These are phyloP conservation scores for Cygnus buccinator DNA, from an alignment of 2,113 vertebrate species.

Conservation along the genomic window DNA sequence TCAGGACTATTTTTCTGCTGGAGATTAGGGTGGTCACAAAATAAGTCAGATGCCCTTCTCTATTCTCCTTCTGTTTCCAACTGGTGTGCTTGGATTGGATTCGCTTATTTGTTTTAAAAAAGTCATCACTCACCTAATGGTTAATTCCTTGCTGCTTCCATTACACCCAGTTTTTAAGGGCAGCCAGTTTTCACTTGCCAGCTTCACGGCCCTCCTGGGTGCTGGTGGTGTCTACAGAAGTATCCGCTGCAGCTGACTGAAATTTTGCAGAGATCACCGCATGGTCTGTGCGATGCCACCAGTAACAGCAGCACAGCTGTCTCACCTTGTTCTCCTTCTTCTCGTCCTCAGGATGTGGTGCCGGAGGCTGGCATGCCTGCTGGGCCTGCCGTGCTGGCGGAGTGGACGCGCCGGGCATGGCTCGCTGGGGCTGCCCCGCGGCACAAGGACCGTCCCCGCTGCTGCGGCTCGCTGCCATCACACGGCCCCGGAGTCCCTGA, in stretches of 20 bases:
- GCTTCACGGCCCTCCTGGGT: not conserved
- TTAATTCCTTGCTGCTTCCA: not conserved
- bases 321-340: not conserved
- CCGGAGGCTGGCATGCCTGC: slow-evolving; percentile 35
- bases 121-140: rapidly evolving
- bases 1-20: not conserved
- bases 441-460: not conserved
- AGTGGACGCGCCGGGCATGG: not conserved
- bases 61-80: not conserved
- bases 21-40: not conserved
- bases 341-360: slow-evolving; percentile 71
- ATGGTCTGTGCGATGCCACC: rapidly evolving
- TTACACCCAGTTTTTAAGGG: not conserved
- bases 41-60: not conserved
- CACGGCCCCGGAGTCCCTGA: not conserved
- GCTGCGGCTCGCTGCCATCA: not conserved
- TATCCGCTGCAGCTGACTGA: not conserved
- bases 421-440: not conserved
- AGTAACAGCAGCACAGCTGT: rapidly evolving
- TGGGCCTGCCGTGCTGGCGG: not conserved
- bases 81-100: not conserved
- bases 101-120: not conserved
- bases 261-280: rapidly evolving
- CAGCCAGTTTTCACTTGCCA: not conserved
- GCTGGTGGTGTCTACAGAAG: not conserved